Percentiles rank a stretch among this genome's conserved stretches.
These are phyloP conservation scores for Zaprionus ghesquierei DNA, from an alignment of 1,140 invertebrate genomes.

Conservation along the genomic window DNA sequence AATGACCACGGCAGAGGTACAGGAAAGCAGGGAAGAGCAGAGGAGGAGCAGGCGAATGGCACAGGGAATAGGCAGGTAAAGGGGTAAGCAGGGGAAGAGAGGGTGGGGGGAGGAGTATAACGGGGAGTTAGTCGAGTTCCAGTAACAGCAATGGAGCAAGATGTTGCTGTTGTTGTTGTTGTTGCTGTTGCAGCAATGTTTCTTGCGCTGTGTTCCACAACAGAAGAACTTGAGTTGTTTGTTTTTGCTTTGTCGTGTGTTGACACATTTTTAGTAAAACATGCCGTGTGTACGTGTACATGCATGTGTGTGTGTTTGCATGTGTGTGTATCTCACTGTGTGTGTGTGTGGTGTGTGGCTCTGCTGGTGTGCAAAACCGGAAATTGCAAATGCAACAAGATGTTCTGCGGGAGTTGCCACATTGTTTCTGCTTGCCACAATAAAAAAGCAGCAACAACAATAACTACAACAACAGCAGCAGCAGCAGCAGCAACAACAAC, in stretches of 20 bases:
- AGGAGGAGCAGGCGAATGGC: background rate
- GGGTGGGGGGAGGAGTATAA: background rate
- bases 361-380: conserved; percentile 53
- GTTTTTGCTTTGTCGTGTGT: conserved; percentile 73
- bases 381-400: conserved; percentile 78
- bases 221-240: conserved; percentile 70
- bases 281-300: background rate
- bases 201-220: conserved; percentile 29
- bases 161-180: conserved; percentile 11
- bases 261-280: conserved; percentile 70
- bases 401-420: conserved; percentile 58
- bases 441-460: conserved; percentile 2
- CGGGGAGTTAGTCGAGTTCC: conserved; percentile 5
- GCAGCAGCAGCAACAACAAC: background rate
- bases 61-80: background rate
- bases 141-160: conserved; percentile 25
- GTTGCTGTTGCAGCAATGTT: conserved; percentile 1
- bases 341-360: background rate
- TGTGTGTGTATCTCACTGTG: background rate
- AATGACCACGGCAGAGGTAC: conserved; percentile 24
- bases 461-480: background rate
- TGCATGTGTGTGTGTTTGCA: background rate
- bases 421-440: conserved; percentile 48
- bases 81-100: background rate
- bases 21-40: background rate